phyloP scores from a whole-genome alignment of 2,888 invertebrate species.

The Charanyca ferruginea region DNA sequence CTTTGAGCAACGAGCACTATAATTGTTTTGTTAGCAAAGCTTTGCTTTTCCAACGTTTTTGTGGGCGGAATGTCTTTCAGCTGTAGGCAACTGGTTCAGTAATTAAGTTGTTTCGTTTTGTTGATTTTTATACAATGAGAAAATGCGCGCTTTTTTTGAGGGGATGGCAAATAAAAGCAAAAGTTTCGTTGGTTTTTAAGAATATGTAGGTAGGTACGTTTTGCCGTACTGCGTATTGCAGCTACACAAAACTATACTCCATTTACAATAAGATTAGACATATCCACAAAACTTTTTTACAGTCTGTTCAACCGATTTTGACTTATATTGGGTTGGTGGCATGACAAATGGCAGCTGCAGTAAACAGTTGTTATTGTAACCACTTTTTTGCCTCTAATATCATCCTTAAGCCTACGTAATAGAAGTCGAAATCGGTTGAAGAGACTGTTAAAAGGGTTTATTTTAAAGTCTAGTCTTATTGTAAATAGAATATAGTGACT shows the following conservation, averaged over 20 bases:
- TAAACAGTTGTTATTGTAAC: no score
- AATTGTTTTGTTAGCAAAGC: slow-evolving; percentile 60
- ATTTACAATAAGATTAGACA: no score
- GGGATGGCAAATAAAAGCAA: slow-evolving; percentile 1
- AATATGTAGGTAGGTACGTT: background rate
- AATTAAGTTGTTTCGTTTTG: slow-evolving; percentile 48
- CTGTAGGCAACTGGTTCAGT: slow-evolving; percentile 33
- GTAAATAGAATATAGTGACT: no score
- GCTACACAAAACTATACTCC: background rate
- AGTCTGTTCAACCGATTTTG: no score
- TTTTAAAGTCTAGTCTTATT: no score
- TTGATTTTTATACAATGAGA: slow-evolving; percentile 30
- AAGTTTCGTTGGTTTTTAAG: slow-evolving; percentile 10
- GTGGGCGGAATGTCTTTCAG: slow-evolving; percentile 35
- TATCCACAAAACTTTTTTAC: no score
- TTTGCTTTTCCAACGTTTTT: slow-evolving; percentile 56
- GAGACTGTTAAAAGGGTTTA: no score
- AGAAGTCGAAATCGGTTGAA: no score
- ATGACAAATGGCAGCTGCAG: no score
- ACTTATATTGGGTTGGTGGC: no score
- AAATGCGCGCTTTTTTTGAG: slow-evolving; percentile 10
- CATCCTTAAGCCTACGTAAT: no score
- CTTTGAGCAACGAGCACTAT: slow-evolving; percentile 57
- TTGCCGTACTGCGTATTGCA: background rate
- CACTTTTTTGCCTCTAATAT: no score